These are phyloP conservation scores for Oscheius sp. DNA, from an alignment of 2,888 invertebrate species.

Conservation along the genomic window DNA sequence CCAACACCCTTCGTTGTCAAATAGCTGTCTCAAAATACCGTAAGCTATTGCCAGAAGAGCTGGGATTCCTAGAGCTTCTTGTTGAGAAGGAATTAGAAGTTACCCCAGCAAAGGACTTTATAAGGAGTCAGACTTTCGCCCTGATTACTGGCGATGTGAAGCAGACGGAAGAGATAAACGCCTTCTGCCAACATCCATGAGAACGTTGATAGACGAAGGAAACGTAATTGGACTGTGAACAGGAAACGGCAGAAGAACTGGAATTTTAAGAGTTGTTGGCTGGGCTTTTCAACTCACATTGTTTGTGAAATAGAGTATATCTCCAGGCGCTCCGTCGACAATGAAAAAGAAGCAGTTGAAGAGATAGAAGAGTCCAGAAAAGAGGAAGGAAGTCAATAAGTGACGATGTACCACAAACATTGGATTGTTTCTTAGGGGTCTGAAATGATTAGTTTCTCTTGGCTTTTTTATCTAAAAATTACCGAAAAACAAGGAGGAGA, in stretches of 20 bases:
- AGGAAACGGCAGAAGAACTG: slow-evolving; percentile 62
- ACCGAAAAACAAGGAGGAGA: slow-evolving; percentile 46
- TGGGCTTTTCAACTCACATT: too few species aligned
- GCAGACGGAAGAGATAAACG: slow-evolving; percentile 73
- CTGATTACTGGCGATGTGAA: slow-evolving; percentile 72
- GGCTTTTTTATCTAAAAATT: background rate
- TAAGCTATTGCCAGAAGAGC: slow-evolving; percentile 60
- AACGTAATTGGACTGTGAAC: slow-evolving; percentile 67
- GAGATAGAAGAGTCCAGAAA: slow-evolving; percentile 57
- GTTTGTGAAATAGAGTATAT: slow-evolving; percentile 51
- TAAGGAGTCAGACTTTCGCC: slow-evolving; percentile 71
- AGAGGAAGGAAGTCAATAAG: slow-evolving; percentile 63
- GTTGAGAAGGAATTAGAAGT: background rate
- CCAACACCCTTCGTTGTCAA: slow-evolving; percentile 68
- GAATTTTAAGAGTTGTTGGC: too few species aligned
- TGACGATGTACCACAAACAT: slow-evolving; percentile 66
- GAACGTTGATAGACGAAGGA: slow-evolving; percentile 73
- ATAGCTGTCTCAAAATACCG: slow-evolving; percentile 66
- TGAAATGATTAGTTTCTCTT: too few species aligned
- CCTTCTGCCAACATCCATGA: slow-evolving; percentile 74
- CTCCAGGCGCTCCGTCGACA: slow-evolving; percentile 49
- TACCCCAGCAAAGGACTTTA: slow-evolving; percentile 74
- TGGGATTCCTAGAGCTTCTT: slow-evolving; percentile 35
- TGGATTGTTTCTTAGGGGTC: slow-evolving; percentile 56
- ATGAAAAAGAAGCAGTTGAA: slow-evolving; percentile 63